Percentiles rank a stretch among this genome's conserved stretches.
These are phyloP conservation scores for Tupaia tana DNA, from an alignment of 2,113 vertebrate species.

Conservation along the genomic window DNA sequence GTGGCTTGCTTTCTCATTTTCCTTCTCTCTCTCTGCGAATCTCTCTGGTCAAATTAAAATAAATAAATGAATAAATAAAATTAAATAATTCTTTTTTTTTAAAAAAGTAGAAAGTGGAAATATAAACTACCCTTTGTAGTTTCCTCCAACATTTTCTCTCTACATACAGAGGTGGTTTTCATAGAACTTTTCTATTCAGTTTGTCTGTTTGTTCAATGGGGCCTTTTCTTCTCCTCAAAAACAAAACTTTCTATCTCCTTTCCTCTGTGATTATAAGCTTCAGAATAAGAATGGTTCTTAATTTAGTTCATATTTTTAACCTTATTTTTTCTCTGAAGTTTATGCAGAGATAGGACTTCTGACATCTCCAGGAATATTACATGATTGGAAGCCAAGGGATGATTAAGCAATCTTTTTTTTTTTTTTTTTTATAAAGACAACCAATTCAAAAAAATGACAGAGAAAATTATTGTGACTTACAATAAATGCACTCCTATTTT, in stretches of 20 bases:
- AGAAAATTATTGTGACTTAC: slow-evolving; percentile 9
- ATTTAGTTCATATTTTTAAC: slow-evolving; percentile 38
- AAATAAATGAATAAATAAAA: too few relatives aligned
- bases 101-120: too few relatives aligned
- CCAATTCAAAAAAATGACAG: slow-evolving; percentile 22
- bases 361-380: slow-evolving; percentile 1
- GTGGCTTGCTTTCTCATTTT: too few relatives aligned
- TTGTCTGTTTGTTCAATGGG: slow-evolving; percentile 35
- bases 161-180: not conserved
- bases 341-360: not conserved
- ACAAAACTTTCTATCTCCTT: not conserved
- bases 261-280: slow-evolving; percentile 25
- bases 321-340: slow-evolving; percentile 34
- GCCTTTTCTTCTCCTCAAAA: slow-evolving; percentile 26
- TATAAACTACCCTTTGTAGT: not conserved
- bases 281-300: slow-evolving; percentile 21
- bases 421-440: slow-evolving; percentile 14
- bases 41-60: too few relatives aligned
- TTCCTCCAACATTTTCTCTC: not conserved
- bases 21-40: too few relatives aligned
- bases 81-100: too few relatives aligned
- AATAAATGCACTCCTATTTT: slow-evolving; percentile 37
- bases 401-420: slow-evolving; percentile 22
- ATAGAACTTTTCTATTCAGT: not conserved
- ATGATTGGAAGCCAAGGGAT: not conserved